Evolutionary conservation across 2,113 vertebrate genomes (phyloP).

Genomic region (Amia ocellicauda): DNA sequence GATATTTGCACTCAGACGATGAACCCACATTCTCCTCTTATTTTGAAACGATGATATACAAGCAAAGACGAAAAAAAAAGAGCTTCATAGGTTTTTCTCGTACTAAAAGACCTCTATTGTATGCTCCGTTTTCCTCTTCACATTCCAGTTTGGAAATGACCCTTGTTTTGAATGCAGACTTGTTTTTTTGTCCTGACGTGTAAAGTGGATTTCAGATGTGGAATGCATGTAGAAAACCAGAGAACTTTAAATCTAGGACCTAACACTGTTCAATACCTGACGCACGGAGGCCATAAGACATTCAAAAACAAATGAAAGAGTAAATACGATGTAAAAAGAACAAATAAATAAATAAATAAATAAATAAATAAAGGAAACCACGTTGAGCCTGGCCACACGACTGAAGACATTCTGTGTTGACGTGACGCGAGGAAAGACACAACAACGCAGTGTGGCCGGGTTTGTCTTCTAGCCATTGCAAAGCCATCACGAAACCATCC

Average conservation of each 20-base stretch:
- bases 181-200: slow-evolving; percentile 58
- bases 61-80: slow-evolving; percentile 19
- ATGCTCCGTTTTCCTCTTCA: slow-evolving; percentile 70
- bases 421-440: slow-evolving; percentile 32
- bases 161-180: slow-evolving; percentile 64
- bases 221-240: slow-evolving; percentile 65
- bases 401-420: slow-evolving; percentile 37
- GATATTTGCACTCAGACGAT: slow-evolving; percentile 39
- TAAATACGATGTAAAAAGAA: slow-evolving; percentile 43
- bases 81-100: slow-evolving; percentile 65
- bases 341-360: slow-evolving; percentile 38
- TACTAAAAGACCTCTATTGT: slow-evolving; percentile 46
- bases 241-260: slow-evolving; percentile 84
- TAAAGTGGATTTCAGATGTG: slow-evolving; percentile 50
- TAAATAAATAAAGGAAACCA: slow-evolving; percentile 57
- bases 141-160: slow-evolving; percentile 75
- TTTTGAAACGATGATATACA: too few relatives aligned
- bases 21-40: slow-evolving; percentile 43
- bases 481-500: slow-evolving; percentile 74
- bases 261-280: slow-evolving; percentile 87
- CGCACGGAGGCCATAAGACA: slow-evolving; percentile 81
- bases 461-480: slow-evolving; percentile 59
- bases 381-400: slow-evolving; percentile 43
- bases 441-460: slow-evolving; percentile 51
- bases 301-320: slow-evolving; percentile 47